Evolutionary conservation across 2,888 invertebrate genomes (phyloP).

Genomic region (Oasisia sp.): DNA sequence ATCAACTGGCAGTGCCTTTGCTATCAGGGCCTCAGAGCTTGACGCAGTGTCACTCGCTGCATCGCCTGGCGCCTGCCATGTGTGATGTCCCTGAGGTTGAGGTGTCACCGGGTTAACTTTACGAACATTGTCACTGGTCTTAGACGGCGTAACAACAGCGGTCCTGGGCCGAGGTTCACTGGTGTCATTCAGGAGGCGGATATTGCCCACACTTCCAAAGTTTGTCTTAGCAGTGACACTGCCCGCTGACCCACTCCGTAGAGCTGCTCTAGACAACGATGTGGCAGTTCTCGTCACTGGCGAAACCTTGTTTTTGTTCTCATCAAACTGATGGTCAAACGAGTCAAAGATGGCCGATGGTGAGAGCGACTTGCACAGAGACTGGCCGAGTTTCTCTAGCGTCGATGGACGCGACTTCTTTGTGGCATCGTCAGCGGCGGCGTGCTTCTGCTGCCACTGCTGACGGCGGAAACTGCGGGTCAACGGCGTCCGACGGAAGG

Average conservation of each 20-base stretch:
- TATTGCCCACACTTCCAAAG: not conserved
- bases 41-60: not conserved
- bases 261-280: not conserved
- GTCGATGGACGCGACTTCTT: not conserved
- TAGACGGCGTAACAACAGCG: not conserved
- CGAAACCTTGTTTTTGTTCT: slow-evolving; percentile 3
- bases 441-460: not conserved
- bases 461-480: not conserved
- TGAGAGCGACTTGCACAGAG: not conserved
- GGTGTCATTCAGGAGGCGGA: not conserved
- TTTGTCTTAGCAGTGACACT: not conserved
- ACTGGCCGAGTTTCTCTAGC: not conserved
- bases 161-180: not conserved
- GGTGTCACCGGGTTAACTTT: not conserved
- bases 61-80: not conserved
- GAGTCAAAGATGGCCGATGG: not conserved
- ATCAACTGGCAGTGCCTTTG: not conserved
- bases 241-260: not conserved
- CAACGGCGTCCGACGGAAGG: not conserved
- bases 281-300: not conserved
- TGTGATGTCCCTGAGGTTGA: not conserved
- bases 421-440: not conserved
- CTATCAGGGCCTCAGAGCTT: not conserved
- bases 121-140: not conserved
- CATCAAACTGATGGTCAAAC: not conserved